A percentile compares a stretch with the other conserved stretches of the same genome.
Evolutionary conservation across 2,797 vertebrate genomes (phyloP).

Genomic region (Sciaenops ocellatus): DNA sequence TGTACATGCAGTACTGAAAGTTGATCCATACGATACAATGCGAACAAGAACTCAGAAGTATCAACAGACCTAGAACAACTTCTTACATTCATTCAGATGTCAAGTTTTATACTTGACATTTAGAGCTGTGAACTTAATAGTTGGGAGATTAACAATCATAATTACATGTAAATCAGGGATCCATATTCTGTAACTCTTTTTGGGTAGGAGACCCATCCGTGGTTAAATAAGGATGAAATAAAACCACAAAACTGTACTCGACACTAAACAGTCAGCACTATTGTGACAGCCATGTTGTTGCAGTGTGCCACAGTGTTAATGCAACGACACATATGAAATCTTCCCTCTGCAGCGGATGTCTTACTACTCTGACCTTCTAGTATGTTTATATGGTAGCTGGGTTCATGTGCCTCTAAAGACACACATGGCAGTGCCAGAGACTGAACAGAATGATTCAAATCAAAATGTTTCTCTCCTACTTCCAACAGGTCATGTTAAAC

Average conservation of each 20-base stretch:
- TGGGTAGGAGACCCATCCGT: not conserved
- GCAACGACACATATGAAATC: not conserved
- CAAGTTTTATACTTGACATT: not conserved
- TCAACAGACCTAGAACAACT: not conserved
- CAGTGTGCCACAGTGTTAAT: not conserved
- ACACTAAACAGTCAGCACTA: not conserved
- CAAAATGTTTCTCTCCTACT: not conserved
- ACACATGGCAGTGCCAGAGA: not conserved
- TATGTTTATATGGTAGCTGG: not conserved
- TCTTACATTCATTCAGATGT: not conserved
- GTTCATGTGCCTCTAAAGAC: not conserved
- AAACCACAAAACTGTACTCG: not conserved
- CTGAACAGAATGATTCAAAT: not conserved
- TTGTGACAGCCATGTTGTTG: not conserved
- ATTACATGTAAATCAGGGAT: not conserved
- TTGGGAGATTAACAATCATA: not conserved
- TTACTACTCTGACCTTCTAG: not conserved
- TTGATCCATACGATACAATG: not conserved
- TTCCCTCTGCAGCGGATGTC: not conserved
- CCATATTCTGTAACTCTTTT: not conserved
- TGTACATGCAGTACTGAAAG: not conserved
- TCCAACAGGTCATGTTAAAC: conserved; percentile 69
- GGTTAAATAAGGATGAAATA: not conserved
- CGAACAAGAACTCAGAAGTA: not conserved
- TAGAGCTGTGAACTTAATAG: not conserved